phyloP scores from a whole-genome alignment of 2,888 invertebrate species.

The Sabatieria punctata region DNA sequence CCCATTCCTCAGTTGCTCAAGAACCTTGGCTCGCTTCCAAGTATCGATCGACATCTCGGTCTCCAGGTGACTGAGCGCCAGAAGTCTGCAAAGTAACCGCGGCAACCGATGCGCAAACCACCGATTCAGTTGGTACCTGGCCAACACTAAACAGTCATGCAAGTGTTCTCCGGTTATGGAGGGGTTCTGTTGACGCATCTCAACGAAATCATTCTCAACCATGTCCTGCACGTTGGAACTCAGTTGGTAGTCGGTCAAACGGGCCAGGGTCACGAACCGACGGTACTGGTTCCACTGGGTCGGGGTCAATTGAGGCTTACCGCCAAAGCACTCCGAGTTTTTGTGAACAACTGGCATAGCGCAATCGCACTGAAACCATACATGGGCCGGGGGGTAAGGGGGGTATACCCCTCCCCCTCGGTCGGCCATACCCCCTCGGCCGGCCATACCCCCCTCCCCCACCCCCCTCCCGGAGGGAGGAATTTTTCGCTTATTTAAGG shows the following conservation, averaged over 20 bases:
- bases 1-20: neutral
- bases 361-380: neutral
- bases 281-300: too few species aligned
- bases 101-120: too few species aligned
- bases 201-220: constrained; percentile 6
- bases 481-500: too few species aligned
- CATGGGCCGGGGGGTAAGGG: neutral
- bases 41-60: neutral
- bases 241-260: neutral
- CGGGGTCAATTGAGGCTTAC: too few species aligned
- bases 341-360: neutral
- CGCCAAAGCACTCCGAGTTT: too few species aligned
- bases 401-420: too few species aligned
- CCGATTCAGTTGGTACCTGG: constrained; percentile 6
- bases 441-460: too few species aligned
- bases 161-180: constrained; percentile 1
- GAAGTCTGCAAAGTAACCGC: neutral
- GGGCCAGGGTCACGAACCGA: neutral
- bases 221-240: neutral
- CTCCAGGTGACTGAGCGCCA: neutral
- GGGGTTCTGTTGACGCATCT: constrained; percentile 3
- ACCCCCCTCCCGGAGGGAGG: too few species aligned
- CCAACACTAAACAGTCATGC: constrained; percentile 4
- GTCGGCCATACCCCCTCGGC: too few species aligned
- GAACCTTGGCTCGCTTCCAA: neutral